phyloP scores from a whole-genome alignment of 2,113 vertebrate species.

The Heterotis niloticus region DNA sequence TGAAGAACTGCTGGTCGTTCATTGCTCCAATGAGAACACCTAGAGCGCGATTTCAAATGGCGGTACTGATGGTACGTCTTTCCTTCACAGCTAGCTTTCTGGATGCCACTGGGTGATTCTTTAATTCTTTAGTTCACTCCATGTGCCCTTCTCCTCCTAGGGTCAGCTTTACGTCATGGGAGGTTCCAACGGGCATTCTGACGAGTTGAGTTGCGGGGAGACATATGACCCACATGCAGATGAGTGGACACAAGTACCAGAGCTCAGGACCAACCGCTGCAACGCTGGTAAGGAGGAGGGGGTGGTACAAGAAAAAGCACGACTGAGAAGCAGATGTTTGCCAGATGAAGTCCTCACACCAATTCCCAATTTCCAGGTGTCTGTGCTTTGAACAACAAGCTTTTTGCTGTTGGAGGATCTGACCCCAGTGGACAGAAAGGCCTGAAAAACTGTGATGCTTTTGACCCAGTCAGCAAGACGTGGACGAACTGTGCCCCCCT shows the following conservation, averaged over 20 bases:
- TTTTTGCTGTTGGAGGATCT: constrained; percentile 92
- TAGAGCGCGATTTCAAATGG: constrained; percentile 96
- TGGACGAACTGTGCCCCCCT: constrained; percentile 90
- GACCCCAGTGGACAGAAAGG: constrained; percentile 97
- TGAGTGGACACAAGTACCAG: constrained; percentile 88
- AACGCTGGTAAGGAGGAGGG: constrained; percentile 78
- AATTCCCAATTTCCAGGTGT: constrained; percentile 67
- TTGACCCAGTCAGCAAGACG: constrained; percentile 85
- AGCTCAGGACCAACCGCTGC: constrained; percentile 93
- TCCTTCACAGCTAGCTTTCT: background rate
- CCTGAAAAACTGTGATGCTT: constrained; percentile 94
- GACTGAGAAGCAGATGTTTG: too few relatives aligned
- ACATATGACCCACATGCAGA: constrained; percentile 82
- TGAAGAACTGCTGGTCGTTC: constrained; percentile 85
- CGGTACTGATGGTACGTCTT: constrained; percentile 81
- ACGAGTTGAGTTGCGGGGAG: constrained; percentile 94
- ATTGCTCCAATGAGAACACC: constrained; percentile 93
- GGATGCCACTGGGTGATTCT: background rate
- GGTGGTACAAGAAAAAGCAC: too few relatives aligned
- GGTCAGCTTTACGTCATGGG: constrained; percentile 93
- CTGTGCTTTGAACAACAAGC: constrained; percentile 84
- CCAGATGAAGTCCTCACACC: background rate
- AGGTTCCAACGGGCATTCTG: constrained; percentile 93
- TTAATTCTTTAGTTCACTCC: background rate
- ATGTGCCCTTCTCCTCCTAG: constrained; percentile 51